phyloP scores from a whole-genome alignment of 2,113 vertebrate genomes.

The Tetraodon nigroviridis region DNA sequence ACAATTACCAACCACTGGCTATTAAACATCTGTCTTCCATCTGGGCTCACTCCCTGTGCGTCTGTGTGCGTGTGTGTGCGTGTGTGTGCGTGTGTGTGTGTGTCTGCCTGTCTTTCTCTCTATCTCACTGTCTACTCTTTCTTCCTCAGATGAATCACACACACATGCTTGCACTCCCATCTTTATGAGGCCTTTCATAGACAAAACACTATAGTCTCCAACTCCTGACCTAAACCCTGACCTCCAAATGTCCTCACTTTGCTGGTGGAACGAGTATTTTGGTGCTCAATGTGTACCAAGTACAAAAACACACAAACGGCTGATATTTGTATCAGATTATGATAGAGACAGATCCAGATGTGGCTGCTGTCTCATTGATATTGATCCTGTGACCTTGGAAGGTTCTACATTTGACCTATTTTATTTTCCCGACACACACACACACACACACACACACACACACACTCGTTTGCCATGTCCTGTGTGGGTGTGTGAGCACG shows the following conservation, averaged over 20 bases:
- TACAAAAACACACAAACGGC: too few species aligned
- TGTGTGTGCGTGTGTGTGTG: slow-evolving; percentile 5
- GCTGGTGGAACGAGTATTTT: neutral
- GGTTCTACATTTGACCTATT: slow-evolving; percentile 26
- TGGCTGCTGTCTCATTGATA: slow-evolving; percentile 21
- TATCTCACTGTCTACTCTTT: neutral
- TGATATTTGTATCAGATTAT: too few species aligned
- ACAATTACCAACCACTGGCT: slow-evolving; percentile 63
- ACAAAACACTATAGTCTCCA: too few species aligned
- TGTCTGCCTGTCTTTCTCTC: neutral
- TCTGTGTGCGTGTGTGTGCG: slow-evolving; percentile 18
- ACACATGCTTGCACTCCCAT: too few species aligned
- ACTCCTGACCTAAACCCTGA: too few species aligned
- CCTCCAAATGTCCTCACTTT: too few species aligned
- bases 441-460: slow-evolving; percentile 30
- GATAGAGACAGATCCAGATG: too few species aligned
- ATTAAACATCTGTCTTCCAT: slow-evolving; percentile 70
- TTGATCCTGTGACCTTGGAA: slow-evolving; percentile 32
- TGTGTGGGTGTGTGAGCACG: neutral
- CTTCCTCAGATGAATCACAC: too few species aligned
- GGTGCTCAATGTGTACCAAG: slow-evolving; percentile 4
- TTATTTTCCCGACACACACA: slow-evolving; percentile 36
- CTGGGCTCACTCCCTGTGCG: slow-evolving; percentile 36
- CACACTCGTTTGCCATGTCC: slow-evolving; percentile 17
- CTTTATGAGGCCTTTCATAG: too few species aligned